Evolutionary conservation across 2,113 vertebrate genomes (phyloP).

Genomic region (rabbit (Oryctolagus cuniculus)): DNA sequence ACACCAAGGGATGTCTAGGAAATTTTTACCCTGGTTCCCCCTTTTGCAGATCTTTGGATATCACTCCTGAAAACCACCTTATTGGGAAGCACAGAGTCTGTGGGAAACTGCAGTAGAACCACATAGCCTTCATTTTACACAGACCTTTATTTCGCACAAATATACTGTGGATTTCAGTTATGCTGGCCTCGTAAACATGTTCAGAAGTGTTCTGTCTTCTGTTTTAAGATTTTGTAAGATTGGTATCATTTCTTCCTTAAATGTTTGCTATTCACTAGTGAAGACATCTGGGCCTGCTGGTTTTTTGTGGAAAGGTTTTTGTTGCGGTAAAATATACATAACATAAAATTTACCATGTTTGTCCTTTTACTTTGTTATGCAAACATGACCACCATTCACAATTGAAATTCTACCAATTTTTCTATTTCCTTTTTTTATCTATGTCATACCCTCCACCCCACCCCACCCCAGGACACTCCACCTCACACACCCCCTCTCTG

Average conservation of each 20-base stretch:
- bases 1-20: background rate
- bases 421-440: background rate
- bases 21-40: background rate
- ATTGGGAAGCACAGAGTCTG: background rate
- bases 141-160: background rate
- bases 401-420: background rate
- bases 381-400: background rate
- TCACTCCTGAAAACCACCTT: slow-evolving; percentile 46
- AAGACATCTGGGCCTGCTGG: background rate
- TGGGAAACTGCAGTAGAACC: background rate
- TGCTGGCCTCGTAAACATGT: slow-evolving; percentile 13
- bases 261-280: slow-evolving; percentile 27
- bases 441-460: background rate
- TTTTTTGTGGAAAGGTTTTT: slow-evolving; percentile 29
- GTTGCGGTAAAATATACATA: slow-evolving; percentile 33
- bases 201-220: slow-evolving; percentile 33
- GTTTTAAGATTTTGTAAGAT: background rate
- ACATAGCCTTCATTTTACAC: background rate
- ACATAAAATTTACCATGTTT: slow-evolving; percentile 22
- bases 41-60: slow-evolving; percentile 22
- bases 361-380: background rate
- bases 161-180: background rate
- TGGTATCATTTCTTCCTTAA: slow-evolving; percentile 29
- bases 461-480: too few relatives aligned
- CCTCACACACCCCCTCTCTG: too few relatives aligned